A percentile compares a stretch with the other conserved stretches of the same genome.
phyloP scores from a whole-genome alignment of 2,888 invertebrate species.

The Synergus umbraculus region DNA sequence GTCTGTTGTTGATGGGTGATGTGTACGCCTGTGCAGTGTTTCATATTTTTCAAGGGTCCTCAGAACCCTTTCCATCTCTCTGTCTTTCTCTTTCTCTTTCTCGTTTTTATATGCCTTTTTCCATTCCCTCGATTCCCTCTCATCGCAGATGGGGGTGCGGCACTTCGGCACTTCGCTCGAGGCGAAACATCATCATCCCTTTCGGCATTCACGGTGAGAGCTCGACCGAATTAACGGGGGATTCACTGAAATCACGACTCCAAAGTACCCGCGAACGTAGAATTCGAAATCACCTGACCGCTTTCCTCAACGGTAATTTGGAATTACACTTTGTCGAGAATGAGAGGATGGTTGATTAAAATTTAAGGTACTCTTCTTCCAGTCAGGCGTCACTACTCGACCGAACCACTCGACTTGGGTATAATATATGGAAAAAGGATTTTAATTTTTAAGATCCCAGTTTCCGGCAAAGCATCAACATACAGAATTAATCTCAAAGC shows the following conservation, averaged over 20 bases:
- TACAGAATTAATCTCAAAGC: conserved; percentile 1
- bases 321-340: conserved; percentile 35
- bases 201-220: conserved; percentile 42
- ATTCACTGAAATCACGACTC: conserved; percentile 61
- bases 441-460: conserved; percentile 31
- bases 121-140: conserved; percentile 35
- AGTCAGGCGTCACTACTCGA: conserved; percentile 1
- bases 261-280: conserved; percentile 46
- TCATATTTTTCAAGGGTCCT: conserved; percentile 63
- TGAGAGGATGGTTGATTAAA: conserved; percentile 21
- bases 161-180: conserved; percentile 50
- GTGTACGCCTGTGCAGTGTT: conserved; percentile 56
- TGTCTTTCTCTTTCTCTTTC: conserved; percentile 3
- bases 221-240: conserved; percentile 62
- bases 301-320: conserved; percentile 6
- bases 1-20: conserved; percentile 42
- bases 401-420: not conserved
- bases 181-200: conserved; percentile 56
- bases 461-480: not conserved
- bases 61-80: conserved; percentile 45
- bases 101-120: conserved; percentile 1
- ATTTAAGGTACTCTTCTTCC: conserved; percentile 23
- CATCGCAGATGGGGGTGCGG: conserved; percentile 40
- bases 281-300: conserved; percentile 45
- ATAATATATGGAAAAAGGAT: conserved; percentile 20